Evolutionary conservation across 2,797 vertebrate genomes (phyloP).

Genomic region (Nothura maculosa): DNA sequence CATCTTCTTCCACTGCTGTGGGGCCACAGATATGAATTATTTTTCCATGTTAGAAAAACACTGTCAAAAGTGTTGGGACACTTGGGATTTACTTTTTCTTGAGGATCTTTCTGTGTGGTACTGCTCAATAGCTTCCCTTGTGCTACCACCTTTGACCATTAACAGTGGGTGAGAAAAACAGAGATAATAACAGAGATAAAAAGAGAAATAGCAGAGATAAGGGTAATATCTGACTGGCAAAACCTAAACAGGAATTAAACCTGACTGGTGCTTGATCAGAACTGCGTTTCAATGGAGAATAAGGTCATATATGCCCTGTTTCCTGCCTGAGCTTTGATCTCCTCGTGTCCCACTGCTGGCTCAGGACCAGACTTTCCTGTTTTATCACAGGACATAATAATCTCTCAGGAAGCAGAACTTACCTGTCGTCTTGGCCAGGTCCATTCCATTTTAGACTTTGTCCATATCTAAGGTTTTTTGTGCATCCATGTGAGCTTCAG

Average conservation of each 20-base stretch:
- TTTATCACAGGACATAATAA: neutral
- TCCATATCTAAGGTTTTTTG: neutral
- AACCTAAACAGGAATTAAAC: neutral
- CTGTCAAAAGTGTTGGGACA: neutral
- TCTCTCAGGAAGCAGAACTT: neutral
- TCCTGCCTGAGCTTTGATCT: neutral
- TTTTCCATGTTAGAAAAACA: neutral
- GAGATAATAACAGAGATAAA: neutral
- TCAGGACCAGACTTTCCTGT: neutral
- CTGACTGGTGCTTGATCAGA: neutral
- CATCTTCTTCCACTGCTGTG: neutral
- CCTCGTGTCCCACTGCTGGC: neutral
- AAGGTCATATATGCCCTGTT: neutral
- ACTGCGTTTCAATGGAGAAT: neutral
- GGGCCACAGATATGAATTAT: neutral
- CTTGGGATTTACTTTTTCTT: neutral
- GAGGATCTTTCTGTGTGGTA: neutral
- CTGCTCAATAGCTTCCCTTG: neutral
- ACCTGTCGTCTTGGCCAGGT: neutral
- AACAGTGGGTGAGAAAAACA: neutral
- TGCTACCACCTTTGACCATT: accelerated
- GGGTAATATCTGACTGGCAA: neutral
- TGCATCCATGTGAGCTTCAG: neutral
- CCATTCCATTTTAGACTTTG: neutral
- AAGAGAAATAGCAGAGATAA: neutral